phyloP scores from a whole-genome alignment of 2,113 vertebrate species.

The Leptocoma aspasia region DNA sequence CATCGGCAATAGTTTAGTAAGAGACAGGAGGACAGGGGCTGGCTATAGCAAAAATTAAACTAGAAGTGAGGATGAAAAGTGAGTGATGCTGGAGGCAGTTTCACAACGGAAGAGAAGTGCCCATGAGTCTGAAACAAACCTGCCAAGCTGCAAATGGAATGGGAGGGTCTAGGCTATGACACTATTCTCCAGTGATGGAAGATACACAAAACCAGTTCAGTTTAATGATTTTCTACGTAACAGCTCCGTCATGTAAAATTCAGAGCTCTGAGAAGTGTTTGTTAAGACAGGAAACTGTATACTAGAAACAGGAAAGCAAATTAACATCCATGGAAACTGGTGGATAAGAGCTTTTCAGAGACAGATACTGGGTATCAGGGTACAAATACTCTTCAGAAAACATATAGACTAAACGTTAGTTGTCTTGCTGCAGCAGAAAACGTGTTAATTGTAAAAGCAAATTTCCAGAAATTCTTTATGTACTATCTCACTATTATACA shows the following conservation, averaged over 20 bases:
- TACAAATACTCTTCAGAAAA: constrained; percentile 42
- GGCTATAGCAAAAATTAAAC: background rate
- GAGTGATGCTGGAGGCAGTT: background rate
- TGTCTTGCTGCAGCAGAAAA: background rate
- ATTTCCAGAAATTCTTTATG: background rate
- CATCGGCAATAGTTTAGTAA: background rate
- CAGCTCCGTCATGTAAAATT: background rate
- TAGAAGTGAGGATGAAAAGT: background rate
- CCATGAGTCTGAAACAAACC: background rate
- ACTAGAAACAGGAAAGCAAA: constrained; percentile 21
- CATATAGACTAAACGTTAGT: background rate
- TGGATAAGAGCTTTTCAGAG: background rate
- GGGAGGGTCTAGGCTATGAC: background rate
- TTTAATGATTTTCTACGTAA: background rate
- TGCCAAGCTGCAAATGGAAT: background rate
- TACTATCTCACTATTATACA: background rate
- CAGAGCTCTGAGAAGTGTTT: background rate
- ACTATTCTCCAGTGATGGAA: background rate
- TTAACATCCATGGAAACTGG: background rate
- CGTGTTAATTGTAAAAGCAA: background rate
- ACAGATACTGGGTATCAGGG: background rate
- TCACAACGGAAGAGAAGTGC: background rate
- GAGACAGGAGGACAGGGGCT: background rate
- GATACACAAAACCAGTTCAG: background rate
- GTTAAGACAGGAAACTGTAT: constrained; percentile 1